Conservation (phyloP, 2,113 vertebrate genomes). For the Hydrochoerus hydrochaeris region DNA sequence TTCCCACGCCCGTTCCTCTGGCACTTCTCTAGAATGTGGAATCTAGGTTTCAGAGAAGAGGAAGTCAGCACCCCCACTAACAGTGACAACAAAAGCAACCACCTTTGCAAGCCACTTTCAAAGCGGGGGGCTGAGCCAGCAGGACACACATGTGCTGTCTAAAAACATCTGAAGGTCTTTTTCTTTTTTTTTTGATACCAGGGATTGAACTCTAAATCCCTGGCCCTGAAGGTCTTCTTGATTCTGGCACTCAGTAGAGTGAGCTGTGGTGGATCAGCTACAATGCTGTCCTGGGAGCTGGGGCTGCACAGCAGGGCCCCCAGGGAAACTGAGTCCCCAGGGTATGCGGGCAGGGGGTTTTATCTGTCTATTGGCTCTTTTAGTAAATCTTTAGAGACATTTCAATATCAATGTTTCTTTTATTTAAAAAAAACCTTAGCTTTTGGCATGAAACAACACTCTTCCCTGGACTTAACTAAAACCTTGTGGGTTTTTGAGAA, state of each 20-base stretch:
- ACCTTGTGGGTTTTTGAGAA: background rate
- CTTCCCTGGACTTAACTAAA: constrained; percentile 43
- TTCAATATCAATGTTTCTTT: constrained; percentile 10
- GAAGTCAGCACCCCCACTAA: background rate
- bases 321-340: background rate
- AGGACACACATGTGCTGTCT: background rate
- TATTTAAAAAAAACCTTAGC: background rate
- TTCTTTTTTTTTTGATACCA: too few species aligned
- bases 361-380: background rate
- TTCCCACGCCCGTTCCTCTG: background rate
- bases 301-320: background rate
- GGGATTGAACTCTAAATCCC: too few species aligned
- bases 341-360: background rate
- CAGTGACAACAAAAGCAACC: background rate
- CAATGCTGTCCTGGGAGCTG: background rate
- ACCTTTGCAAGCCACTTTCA: background rate
- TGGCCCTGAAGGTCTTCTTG: background rate
- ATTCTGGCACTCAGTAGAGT: background rate
- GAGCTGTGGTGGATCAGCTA: background rate
- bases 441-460: background rate
- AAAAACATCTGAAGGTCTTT: background rate
- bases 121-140: too few species aligned
- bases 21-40: background rate
- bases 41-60: background rate
- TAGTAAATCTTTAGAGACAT: background rate